phyloP scores from a whole-genome alignment of 2,113 vertebrate genomes.

The Vidua chalybeata region DNA sequence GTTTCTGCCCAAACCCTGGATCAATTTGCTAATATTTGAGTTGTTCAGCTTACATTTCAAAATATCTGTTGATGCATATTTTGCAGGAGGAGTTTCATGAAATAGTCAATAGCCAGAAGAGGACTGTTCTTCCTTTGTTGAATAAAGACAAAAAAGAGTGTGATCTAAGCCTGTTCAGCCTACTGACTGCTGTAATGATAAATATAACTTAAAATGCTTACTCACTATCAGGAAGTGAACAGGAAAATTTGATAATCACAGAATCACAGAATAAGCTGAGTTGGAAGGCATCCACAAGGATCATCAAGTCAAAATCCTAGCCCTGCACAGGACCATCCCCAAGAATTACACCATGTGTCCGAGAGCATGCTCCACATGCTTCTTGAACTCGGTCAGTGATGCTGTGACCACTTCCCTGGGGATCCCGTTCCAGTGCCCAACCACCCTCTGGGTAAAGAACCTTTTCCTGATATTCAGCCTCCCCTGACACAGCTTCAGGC shows the following conservation, averaged over 20 bases:
- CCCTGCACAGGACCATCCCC: too few relatives aligned
- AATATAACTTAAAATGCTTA: background rate
- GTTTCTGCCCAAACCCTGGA: background rate
- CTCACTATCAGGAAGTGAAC: background rate
- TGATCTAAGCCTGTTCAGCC: background rate
- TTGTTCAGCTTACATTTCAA: background rate
- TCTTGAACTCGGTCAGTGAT: background rate
- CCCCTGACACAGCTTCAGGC: background rate
- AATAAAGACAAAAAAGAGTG: background rate
- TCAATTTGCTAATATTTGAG: background rate
- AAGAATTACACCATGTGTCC: background rate
- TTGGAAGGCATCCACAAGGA: background rate
- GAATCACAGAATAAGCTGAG: background rate
- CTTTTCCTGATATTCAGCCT: background rate
- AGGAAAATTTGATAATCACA: background rate
- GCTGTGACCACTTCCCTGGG: background rate
- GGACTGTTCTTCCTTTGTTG: background rate
- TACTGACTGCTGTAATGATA: background rate
- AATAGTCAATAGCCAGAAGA: background rate
- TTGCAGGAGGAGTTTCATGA: background rate
- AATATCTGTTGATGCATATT: background rate
- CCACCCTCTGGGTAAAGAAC: background rate
- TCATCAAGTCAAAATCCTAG: background rate
- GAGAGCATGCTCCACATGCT: fast-evolving
- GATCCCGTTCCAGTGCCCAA: background rate